A percentile compares a stretch with the other conserved stretches of the same genome.
phyloP scores from a whole-genome alignment of 2,797 vertebrate species.

The Neoniphon sammara region DNA sequence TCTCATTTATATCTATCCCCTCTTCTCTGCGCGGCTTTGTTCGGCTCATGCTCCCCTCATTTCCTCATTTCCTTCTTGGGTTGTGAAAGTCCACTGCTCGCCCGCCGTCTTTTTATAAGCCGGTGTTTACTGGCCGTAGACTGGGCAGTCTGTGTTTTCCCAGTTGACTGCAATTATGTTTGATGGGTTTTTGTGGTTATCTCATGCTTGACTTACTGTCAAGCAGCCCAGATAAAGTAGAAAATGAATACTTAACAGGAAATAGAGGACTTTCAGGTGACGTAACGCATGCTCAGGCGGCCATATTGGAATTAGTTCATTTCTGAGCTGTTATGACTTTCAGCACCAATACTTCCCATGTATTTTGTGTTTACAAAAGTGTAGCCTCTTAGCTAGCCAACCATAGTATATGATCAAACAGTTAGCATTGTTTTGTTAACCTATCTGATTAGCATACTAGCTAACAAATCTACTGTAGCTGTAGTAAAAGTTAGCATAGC shows the following conservation, averaged over 20 bases:
- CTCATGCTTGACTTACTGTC: conserved; percentile 16
- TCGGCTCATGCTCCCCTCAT: conserved; percentile 57
- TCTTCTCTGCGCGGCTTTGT: conserved; percentile 65
- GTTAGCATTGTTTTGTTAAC: too few relatives aligned
- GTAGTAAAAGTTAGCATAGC: too few relatives aligned
- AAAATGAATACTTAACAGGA: conserved; percentile 31
- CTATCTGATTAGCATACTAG: too few relatives aligned
- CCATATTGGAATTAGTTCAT: too few relatives aligned
- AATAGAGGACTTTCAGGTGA: too few relatives aligned
- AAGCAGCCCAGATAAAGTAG: conserved; percentile 18
- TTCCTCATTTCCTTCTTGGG: conserved; percentile 59
- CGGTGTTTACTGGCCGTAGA: conserved; percentile 45
- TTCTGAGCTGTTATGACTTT: too few relatives aligned
- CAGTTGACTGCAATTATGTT: conserved; percentile 45
- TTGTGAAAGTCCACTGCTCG: conserved; percentile 58
- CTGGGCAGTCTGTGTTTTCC: conserved; percentile 27
- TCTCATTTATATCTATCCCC: conserved; percentile 36
- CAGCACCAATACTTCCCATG: too few relatives aligned
- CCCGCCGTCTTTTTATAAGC: conserved; percentile 40
- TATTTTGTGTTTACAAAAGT: too few relatives aligned
- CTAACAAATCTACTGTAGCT: too few relatives aligned
- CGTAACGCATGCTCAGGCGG: too few relatives aligned
- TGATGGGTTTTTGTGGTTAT: conserved; percentile 34
- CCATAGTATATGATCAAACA: too few relatives aligned
- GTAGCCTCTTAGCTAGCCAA: too few relatives aligned